Percentiles rank a stretch among this genome's conserved stretches.
These are phyloP conservation scores for Orgyia antiqua DNA, from an alignment of 2,888 invertebrate species.

Conservation along the genomic window DNA sequence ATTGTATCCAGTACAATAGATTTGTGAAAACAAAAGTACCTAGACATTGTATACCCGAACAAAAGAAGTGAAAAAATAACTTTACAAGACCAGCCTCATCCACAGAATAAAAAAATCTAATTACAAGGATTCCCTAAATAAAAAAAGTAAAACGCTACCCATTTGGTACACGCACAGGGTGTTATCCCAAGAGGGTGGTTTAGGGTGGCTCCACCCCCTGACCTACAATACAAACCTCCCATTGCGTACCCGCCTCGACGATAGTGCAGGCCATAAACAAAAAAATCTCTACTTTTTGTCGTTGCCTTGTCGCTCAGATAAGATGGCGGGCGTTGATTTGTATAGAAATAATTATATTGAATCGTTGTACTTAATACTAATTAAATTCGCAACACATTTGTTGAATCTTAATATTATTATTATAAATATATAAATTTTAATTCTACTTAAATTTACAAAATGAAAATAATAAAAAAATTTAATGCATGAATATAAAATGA, in stretches of 20 bases:
- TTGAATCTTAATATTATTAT: too few species aligned
- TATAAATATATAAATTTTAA: too few species aligned
- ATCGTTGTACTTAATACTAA: too few species aligned
- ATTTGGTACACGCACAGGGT: slow-evolving; percentile 41
- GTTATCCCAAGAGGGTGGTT: slow-evolving; percentile 34
- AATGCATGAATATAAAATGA: too few species aligned
- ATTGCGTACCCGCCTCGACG: slow-evolving; percentile 36
- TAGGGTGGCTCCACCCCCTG: slow-evolving; percentile 42
- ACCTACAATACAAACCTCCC: slow-evolving; percentile 52
- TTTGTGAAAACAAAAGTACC: neutral
- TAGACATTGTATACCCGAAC: slow-evolving; percentile 2
- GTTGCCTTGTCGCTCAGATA: neutral
- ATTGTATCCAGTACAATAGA: too few species aligned
- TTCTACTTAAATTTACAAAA: too few species aligned
- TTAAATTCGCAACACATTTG: too few species aligned
- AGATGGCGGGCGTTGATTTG: neutral
- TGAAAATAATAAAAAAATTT: too few species aligned
- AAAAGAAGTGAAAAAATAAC: slow-evolving; percentile 8
- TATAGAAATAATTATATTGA: too few species aligned
- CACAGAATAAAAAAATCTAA: slow-evolving; percentile 7
- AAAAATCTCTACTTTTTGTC: slow-evolving; percentile 15
- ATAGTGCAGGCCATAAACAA: slow-evolving; percentile 32
- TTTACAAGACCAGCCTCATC: slow-evolving; percentile 2
- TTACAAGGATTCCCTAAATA: slow-evolving; percentile 20
- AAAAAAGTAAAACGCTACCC: slow-evolving; percentile 20